phyloP scores from a whole-genome alignment of 2,888 invertebrate species.

The Lasiommata megera region DNA sequence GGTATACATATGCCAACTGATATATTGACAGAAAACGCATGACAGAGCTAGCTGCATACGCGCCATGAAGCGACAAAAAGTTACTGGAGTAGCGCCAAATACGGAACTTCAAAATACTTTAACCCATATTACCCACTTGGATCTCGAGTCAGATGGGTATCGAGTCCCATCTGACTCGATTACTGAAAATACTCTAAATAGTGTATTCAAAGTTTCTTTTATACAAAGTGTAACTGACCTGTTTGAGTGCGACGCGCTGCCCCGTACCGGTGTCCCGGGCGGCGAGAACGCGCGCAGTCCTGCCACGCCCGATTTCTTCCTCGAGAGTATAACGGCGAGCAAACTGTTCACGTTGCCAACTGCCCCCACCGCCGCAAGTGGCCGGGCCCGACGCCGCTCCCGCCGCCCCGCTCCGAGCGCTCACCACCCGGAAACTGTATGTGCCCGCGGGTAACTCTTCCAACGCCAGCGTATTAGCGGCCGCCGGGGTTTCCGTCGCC shows the following conservation, averaged over 20 bases:
- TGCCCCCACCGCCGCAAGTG: constrained; percentile 82
- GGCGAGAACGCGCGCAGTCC: constrained; percentile 86
- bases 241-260: constrained; percentile 89
- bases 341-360: constrained; percentile 87
- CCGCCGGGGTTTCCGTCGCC: constrained; percentile 65
- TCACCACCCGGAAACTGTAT: constrained; percentile 86
- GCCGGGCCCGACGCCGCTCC: constrained; percentile 82
- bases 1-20: too few relatives aligned
- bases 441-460: constrained; percentile 83
- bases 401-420: constrained; percentile 75
- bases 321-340: constrained; percentile 78
- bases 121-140: too few relatives aligned
- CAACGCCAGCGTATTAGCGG: constrained; percentile 68
- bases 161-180: too few relatives aligned
- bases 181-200: too few relatives aligned
- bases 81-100: too few relatives aligned
- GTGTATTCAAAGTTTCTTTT: too few relatives aligned
- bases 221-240: constrained; percentile 49
- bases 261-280: constrained; percentile 89
- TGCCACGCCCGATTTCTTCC: constrained; percentile 87
- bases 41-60: too few relatives aligned
- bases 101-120: too few relatives aligned
- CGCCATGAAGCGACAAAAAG: too few relatives aligned
- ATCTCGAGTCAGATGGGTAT: too few relatives aligned
- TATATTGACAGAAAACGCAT: too few relatives aligned